Evolutionary conservation across 2,113 vertebrate genomes (phyloP).

Genomic region (Dromiciops gliroides): DNA sequence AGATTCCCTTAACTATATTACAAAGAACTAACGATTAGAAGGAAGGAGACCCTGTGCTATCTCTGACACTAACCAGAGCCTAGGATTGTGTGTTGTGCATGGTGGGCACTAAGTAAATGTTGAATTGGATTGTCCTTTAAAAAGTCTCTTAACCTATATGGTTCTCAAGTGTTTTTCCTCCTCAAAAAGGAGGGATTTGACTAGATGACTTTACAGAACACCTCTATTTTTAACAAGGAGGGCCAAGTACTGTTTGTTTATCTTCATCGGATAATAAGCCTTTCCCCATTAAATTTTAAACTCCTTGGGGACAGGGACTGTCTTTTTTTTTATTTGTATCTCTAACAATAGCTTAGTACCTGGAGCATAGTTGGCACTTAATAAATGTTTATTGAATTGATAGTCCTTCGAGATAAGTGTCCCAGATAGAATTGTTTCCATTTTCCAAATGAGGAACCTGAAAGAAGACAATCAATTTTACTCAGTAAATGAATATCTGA

Average conservation of each 20-base stretch:
- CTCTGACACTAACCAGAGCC: not conserved
- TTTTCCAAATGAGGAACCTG: not conserved
- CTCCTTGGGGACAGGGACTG: not conserved
- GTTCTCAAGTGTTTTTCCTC: not conserved
- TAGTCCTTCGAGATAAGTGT: not conserved
- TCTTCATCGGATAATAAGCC: not conserved
- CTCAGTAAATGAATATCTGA: not conserved
- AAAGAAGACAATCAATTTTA: not conserved
- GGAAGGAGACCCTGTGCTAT: not conserved
- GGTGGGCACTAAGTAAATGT: not conserved
- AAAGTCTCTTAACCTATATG: not conserved
- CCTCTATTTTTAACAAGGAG: not conserved
- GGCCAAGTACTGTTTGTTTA: rapidly evolving
- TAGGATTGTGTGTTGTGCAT: not conserved
- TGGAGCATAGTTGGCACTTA: not conserved
- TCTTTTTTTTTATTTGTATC: not conserved
- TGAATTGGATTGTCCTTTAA: not conserved
- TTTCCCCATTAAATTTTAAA: not conserved
- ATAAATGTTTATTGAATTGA: not conserved
- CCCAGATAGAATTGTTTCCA: not conserved
- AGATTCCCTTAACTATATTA: not conserved
- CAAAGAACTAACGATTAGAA: not conserved
- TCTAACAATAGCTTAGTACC: not conserved
- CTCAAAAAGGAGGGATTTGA: not conserved
- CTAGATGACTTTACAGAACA: not conserved